These are phyloP conservation scores for Rousettus madagascariensis DNA, from an alignment of 2,797 vertebrate genomes.

Conservation along the genomic window DNA sequence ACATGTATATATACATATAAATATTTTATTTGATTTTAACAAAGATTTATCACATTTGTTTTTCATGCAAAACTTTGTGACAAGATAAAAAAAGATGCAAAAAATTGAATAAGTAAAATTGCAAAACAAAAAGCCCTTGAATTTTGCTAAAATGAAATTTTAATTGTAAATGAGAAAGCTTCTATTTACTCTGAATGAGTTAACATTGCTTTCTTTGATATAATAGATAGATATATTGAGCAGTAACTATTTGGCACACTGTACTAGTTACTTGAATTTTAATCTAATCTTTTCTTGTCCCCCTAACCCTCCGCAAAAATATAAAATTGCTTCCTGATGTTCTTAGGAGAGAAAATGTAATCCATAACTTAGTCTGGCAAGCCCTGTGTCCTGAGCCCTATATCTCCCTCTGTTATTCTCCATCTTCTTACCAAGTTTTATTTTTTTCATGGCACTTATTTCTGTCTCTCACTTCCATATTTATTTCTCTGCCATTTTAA, in stretches of 20 bases:
- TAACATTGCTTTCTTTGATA: not conserved
- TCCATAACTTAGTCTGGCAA: rapidly evolving
- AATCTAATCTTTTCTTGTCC: not conserved
- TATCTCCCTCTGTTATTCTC: not conserved
- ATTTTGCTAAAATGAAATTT: constrained; percentile 49
- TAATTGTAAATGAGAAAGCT: not conserved
- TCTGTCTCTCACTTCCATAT: not conserved
- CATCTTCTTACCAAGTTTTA: not conserved
- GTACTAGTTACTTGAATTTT: constrained; percentile 15
- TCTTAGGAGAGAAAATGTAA: not conserved
- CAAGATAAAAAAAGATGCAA: not conserved
- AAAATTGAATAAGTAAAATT: constrained; percentile 17
- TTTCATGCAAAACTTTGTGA: constrained; percentile 25
- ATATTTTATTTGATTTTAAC: constrained; percentile 16
- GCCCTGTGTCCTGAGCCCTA: not conserved
- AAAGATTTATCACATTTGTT: not conserved
- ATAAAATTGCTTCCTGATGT: not conserved
- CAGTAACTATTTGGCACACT: not conserved
- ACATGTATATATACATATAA: rapidly evolving
- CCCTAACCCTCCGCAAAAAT: not conserved
- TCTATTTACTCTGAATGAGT: not conserved
- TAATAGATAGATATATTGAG: constrained; percentile 8
- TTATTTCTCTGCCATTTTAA: not conserved
- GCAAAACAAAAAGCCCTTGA: not conserved
- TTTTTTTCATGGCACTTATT: not conserved